These are phyloP conservation scores for Cyprinodon variegatus DNA, from an alignment of 2,113 vertebrate genomes.

Conservation along the genomic window DNA sequence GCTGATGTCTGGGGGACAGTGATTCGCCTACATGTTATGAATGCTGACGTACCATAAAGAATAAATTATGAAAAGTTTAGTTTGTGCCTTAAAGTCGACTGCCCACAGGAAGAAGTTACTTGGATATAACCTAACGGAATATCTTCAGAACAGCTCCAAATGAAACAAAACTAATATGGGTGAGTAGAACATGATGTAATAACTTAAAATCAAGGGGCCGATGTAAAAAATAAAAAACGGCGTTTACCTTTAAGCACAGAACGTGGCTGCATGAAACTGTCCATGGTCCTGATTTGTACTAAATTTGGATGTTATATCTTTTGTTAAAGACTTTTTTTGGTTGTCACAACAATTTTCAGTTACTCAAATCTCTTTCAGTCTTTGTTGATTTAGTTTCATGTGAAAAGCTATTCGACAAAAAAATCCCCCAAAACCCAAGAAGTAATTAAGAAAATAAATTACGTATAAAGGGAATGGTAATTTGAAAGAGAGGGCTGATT, in stretches of 20 bases:
- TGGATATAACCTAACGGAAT: too few relatives aligned
- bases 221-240: too few relatives aligned
- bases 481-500: background rate
- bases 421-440: background rate
- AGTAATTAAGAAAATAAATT: background rate
- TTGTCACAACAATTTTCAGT: background rate
- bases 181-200: too few relatives aligned
- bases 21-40: too few relatives aligned
- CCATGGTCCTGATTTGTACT: background rate
- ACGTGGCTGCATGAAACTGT: background rate
- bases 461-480: background rate
- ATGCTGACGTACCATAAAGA: too few relatives aligned
- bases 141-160: too few relatives aligned
- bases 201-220: too few relatives aligned
- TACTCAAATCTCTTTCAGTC: background rate
- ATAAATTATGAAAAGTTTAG: too few relatives aligned
- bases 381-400: background rate
- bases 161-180: too few relatives aligned
- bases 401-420: constrained; percentile 10
- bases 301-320: background rate
- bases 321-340: background rate
- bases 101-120: too few relatives aligned
- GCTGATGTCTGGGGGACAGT: too few relatives aligned
- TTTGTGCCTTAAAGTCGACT: too few relatives aligned
- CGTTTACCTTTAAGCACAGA: background rate